A percentile compares a stretch with the other conserved stretches of the same genome.
Conservation (phyloP, 2,888 invertebrate species). For the Ichneumoninae sp. region DNA sequence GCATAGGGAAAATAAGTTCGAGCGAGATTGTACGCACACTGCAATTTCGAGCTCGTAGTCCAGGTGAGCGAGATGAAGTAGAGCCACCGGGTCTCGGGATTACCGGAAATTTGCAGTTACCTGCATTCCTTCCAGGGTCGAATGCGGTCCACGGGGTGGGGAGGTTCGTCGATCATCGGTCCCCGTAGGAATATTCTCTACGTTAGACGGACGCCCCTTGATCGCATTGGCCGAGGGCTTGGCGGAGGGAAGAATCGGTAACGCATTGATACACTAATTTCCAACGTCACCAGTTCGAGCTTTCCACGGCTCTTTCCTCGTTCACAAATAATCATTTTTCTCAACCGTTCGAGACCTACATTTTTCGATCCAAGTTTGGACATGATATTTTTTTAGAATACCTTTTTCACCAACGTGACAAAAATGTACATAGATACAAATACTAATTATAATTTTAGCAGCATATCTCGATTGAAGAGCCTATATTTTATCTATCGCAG, state of each 20-base stretch:
- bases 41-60: conserved; percentile 11
- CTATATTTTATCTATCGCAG: not conserved
- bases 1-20: conserved; percentile 56
- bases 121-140: conserved; percentile 79
- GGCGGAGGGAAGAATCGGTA: conserved; percentile 6
- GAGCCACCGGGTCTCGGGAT: conserved; percentile 61
- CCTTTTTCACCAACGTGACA: too few relatives aligned
- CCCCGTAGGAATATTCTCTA: conserved; percentile 61
- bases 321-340: not conserved
- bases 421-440: not conserved
- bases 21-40: conserved; percentile 46
- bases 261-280: conserved; percentile 13
- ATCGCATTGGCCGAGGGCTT: conserved; percentile 11
- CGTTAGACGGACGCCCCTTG: conserved; percentile 11
- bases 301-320: not conserved
- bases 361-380: too few relatives aligned
- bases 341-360: not conserved
- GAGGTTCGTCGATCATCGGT: conserved; percentile 71
- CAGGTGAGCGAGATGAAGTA: conserved; percentile 57
- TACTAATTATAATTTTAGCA: not conserved
- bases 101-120: conserved; percentile 82
- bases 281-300: not conserved
- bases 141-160: conserved; percentile 52
- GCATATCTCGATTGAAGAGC: not conserved
- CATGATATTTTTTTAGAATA: not conserved